Percentiles rank a stretch among this genome's conserved stretches.
Evolutionary conservation across 1,140 invertebrate genomes (phyloP).

Genomic region (Drosophila mayri): DNA sequence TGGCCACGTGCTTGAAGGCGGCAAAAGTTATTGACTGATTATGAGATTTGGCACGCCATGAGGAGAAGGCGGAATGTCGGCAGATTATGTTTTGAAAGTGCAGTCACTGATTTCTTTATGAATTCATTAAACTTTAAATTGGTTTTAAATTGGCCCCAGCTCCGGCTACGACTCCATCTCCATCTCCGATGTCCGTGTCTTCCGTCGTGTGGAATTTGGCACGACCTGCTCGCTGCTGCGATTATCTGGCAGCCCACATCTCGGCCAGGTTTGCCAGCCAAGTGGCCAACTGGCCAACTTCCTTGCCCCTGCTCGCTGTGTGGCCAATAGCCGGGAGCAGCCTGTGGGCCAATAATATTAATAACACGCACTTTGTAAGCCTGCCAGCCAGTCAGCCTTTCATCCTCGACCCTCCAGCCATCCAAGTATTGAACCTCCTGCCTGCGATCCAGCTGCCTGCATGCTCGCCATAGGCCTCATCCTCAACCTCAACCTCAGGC

Average conservation of each 20-base stretch:
- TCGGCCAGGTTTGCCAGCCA: conserved; percentile 37
- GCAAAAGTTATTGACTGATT: conserved; percentile 84
- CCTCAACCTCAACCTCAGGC: conserved; percentile 8
- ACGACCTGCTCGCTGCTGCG: conserved; percentile 73
- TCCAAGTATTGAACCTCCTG: conserved; percentile 41
- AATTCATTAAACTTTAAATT: conserved; percentile 84
- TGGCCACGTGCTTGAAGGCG: conserved; percentile 76
- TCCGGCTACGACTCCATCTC: conserved; percentile 15
- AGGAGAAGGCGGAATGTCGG: conserved; percentile 59
- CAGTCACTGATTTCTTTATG: conserved; percentile 82
- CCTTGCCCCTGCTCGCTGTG: conserved; percentile 62
- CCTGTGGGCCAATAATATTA: conserved; percentile 81
- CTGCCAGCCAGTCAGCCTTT: conserved; percentile 17
- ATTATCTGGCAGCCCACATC: conserved; percentile 77
- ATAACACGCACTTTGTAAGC: conserved; percentile 80
- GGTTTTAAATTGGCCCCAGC: conserved; percentile 78
- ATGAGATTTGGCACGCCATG: conserved; percentile 83
- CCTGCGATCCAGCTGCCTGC: conserved; percentile 48
- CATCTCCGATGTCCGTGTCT: conserved; percentile 25
- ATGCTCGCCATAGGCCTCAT: conserved; percentile 41
- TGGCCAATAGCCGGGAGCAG: conserved; percentile 61
- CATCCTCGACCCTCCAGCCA: conserved; percentile 11
- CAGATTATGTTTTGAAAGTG: conserved; percentile 83
- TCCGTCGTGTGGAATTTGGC: conserved; percentile 72
- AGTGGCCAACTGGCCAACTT: conserved; percentile 25